Base-by-base conservation (phyloP, 30 jellyfish, hydroid and myxozoan species). In the Hydractinia echinata region DNA sequence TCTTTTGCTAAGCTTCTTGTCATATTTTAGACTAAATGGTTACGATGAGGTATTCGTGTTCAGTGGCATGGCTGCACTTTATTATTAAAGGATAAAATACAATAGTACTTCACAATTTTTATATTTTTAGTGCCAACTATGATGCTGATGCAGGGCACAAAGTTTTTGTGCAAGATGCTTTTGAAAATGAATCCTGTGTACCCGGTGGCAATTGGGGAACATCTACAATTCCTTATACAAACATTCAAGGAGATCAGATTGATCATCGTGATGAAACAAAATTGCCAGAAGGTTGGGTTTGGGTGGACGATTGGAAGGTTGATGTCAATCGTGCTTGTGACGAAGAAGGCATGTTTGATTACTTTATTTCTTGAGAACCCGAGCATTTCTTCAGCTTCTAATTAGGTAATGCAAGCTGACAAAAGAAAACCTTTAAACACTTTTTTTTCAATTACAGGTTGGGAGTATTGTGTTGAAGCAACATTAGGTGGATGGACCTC, bases 271-370 rank as follows among this genome's bases (percentile, higher is more conserved):
- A 93, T 44, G 94, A 93, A 67, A 93, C 88, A 53, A 55, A 21
- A 51, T 85, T 89, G 8, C 99, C 99, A 0, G 99, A 93, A 87
- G 99, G 99, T n/a, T 93, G 99, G 99, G 89, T 67, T 5, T 93
- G 99, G 99, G 88, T 73, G 30, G 96, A 93, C 66, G 99, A 93
- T 67, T 93, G 99, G 99, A 70, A 76, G 58, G 95, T 93, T 7
- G 99, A 93, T 87, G 95, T 93, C 72, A 93, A 93, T 90, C 55
- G 99, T 72, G 99, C 99, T 55, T 95, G 95, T 53, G 99, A 93
- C 60, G 99, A 93, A 84, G 99, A 93, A 72, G 99, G 95, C 82
- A n/a, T 20, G 58, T 55, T 20, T 64, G 0, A 1, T 64, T 6
- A 6, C 0, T 64, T 64, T 64, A 51, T 64, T 7, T 64, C 10